A percentile compares a stretch with the other conserved stretches of the same genome.
Evolutionary conservation across 1,140 invertebrate genomes (phyloP).

Genomic region (Aphidius ervi): DNA sequence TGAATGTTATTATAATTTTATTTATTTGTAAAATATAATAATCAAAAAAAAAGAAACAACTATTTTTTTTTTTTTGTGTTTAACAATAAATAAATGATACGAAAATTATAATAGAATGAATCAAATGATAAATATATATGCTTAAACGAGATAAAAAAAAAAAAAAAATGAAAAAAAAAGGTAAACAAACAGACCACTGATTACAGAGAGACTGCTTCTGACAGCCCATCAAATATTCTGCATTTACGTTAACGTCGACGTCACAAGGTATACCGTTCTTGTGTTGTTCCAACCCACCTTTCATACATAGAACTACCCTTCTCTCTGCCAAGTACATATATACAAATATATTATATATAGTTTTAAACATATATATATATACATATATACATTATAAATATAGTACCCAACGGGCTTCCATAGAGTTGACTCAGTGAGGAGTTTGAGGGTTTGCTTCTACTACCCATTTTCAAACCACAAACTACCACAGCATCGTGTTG

Average conservation of each 20-base stretch:
- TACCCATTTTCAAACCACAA: conserved; percentile 3
- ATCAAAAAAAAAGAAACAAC: conserved; percentile 10
- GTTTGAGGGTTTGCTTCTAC: conserved; percentile 27
- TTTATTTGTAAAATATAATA: neutral
- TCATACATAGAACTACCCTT: neutral
- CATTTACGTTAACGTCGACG: conserved; percentile 51
- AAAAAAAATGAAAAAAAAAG: conserved; percentile 25
- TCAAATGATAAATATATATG: conserved; percentile 10
- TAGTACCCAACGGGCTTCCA: conserved; percentile 3
- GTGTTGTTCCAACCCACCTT: conserved; percentile 30
- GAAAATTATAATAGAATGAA: conserved; percentile 10
- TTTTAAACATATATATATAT: neutral
- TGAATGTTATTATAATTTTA: too few relatives aligned
- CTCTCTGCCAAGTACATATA: neutral
- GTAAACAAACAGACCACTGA: conserved; percentile 53
- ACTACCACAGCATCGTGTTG: conserved; percentile 10
- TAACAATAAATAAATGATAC: neutral
- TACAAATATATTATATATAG: neutral
- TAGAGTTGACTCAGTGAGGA: conserved; percentile 32
- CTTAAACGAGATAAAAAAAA: conserved; percentile 22
- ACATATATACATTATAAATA: conserved; percentile 6
- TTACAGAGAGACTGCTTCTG: conserved; percentile 53
- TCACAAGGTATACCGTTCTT: conserved; percentile 47
- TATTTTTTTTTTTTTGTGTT: too few relatives aligned
- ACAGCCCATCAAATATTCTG: conserved; percentile 53